Evolutionary conservation across 2,113 vertebrate genomes (phyloP).

Genomic region (Passer montanus): DNA sequence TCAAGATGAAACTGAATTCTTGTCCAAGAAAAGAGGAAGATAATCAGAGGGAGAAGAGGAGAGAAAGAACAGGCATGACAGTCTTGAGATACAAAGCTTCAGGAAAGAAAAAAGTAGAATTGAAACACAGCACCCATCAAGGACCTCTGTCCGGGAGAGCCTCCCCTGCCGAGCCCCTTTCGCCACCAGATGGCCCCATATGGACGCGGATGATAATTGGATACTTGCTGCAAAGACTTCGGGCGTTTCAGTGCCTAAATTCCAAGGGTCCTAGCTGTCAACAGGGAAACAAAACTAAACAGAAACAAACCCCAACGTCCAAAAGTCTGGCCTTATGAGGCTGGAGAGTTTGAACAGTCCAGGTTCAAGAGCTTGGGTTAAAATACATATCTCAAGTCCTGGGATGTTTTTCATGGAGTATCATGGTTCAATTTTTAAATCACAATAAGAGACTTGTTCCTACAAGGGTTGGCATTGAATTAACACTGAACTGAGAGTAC

Average conservation of each 20-base stretch:
- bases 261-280: neutral
- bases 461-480: neutral
- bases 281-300: neutral
- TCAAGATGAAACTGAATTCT: neutral
- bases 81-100: neutral
- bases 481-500: neutral
- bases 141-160: rapidly evolving
- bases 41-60: neutral
- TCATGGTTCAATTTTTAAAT: neutral
- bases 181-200: constrained; percentile 27
- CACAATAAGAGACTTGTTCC: neutral
- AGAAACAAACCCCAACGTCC: neutral
- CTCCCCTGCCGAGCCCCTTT: neutral
- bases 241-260: rapidly evolving
- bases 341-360: neutral
- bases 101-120: rapidly evolving
- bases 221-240: rapidly evolving
- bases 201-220: neutral
- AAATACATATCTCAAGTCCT: rapidly evolving
- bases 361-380: neutral
- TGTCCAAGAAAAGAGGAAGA: neutral
- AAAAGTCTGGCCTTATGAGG: neutral
- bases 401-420: neutral
- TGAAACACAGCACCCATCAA: rapidly evolving
- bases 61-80: neutral